These are phyloP conservation scores for Spodoptera exigua DNA, from an alignment of 2,888 invertebrate species.

Conservation along the genomic window DNA sequence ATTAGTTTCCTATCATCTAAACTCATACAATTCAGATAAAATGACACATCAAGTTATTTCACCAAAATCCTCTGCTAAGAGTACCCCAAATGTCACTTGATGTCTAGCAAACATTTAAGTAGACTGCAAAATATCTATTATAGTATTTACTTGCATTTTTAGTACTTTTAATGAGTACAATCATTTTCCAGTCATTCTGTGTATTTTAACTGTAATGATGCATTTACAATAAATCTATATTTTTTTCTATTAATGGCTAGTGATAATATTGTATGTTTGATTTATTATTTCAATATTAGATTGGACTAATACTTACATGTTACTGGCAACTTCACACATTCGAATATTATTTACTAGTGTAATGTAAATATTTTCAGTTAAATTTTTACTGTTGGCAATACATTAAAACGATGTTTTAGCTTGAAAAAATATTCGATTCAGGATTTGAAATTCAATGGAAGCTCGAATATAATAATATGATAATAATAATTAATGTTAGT, in stretches of 20 bases:
- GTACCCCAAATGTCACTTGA: no score
- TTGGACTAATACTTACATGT: constrained; percentile 20
- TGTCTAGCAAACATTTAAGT: no score
- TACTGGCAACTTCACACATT: constrained; percentile 8
- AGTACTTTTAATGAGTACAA: no score
- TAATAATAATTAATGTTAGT: constrained; percentile 23
- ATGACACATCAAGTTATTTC: no score
- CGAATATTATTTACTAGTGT: no score
- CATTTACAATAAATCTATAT: constrained; percentile 52
- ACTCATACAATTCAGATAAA: no score
- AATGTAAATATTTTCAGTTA: neutral
- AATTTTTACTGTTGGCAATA: constrained; percentile 55
- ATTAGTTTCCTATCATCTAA: no score
- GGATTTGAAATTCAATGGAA: constrained; percentile 69
- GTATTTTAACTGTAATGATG: constrained; percentile 52
- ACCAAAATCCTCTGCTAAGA: no score
- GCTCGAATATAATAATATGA: constrained; percentile 57
- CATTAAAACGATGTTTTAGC: constrained; percentile 46
- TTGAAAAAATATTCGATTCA: constrained; percentile 49
- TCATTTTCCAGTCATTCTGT: no score
- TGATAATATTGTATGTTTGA: constrained; percentile 39
- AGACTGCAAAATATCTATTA: no score
- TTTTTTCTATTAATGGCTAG: constrained; percentile 48
- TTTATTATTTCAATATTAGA: constrained; percentile 25
- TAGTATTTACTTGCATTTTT: no score